These are phyloP conservation scores for Whitmania pigra DNA, from an alignment of 1,140 invertebrate genomes.

Conservation along the genomic window DNA sequence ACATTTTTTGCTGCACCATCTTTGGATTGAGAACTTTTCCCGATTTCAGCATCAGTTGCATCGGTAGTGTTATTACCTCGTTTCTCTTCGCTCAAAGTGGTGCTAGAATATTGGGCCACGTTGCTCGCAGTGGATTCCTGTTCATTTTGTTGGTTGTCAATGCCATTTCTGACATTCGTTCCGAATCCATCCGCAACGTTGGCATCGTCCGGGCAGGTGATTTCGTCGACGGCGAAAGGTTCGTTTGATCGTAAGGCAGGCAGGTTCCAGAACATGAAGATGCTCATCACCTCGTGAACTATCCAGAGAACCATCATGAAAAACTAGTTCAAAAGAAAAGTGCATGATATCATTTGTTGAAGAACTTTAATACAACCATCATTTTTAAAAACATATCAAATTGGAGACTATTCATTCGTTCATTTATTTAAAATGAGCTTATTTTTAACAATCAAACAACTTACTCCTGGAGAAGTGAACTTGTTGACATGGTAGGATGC, in stretches of 20 bases:
- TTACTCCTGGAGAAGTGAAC: constrained; percentile 4
- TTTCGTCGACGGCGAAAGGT: background rate
- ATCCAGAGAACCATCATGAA: constrained; percentile 4
- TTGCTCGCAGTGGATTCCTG: background rate
- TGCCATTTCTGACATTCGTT: background rate
- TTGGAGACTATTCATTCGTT: no score
- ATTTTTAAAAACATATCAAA: background rate
- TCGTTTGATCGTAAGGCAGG: background rate
- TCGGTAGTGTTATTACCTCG: background rate
- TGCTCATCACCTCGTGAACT: background rate
- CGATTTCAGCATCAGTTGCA: background rate
- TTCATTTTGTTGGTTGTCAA: background rate
- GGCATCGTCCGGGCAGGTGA: background rate
- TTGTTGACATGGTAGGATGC: background rate
- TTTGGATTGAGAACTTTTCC: background rate
- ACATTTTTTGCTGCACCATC: background rate
- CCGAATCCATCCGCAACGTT: background rate
- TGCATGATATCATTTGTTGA: background rate
- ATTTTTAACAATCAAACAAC: background rate
- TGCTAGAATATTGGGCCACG: background rate
- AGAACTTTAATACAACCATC: background rate
- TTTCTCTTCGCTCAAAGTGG: background rate
- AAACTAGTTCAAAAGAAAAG: background rate
- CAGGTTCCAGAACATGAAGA: constrained; percentile 5
- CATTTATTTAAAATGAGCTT: no score